These are phyloP conservation scores for Chymomyza fuscimana DNA, from an alignment of 2,888 invertebrate species.

Conservation along the genomic window DNA sequence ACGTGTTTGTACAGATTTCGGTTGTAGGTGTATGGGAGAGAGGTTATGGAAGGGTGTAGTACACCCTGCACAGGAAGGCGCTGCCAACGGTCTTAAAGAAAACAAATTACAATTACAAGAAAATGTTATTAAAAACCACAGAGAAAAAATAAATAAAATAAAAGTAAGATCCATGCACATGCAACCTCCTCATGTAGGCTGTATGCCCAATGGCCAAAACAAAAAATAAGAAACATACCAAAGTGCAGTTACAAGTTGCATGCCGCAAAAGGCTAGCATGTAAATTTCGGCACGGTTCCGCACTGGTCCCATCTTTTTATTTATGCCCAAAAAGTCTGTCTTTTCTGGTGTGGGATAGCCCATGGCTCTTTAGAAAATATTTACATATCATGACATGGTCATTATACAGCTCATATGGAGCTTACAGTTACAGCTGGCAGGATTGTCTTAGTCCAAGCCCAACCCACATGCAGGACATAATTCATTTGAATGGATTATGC, in stretches of 20 bases:
- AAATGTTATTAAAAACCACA: conserved; percentile 75
- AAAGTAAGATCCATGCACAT: conserved; percentile 6
- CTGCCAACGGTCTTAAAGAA: conserved; percentile 41
- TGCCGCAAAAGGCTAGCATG: conserved; percentile 37
- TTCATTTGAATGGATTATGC: conserved; percentile 45
- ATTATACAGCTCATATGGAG: conserved; percentile 39
- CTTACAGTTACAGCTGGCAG: conserved; percentile 39
- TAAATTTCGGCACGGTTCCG: conserved; percentile 58
- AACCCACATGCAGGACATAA: conserved; percentile 56
- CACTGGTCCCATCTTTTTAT: conserved; percentile 46
- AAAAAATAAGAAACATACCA: conserved; percentile 24
- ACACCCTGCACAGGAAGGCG: not conserved
- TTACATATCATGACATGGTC: conserved; percentile 53
- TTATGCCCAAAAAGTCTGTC: conserved; percentile 31
- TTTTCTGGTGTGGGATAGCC: conserved; percentile 53
- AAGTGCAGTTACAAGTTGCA: conserved; percentile 49
- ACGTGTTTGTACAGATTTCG: conserved; percentile 26
- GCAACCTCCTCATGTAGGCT: conserved; percentile 31
- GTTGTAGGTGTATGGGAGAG: conserved; percentile 9
- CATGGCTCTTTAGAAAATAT: conserved; percentile 38
- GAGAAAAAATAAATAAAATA: conserved; percentile 60
- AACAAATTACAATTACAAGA: conserved; percentile 78
- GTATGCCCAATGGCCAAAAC: conserved; percentile 60
- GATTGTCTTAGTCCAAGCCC: conserved; percentile 18
- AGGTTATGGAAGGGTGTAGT: not conserved